These are phyloP conservation scores for Embiotoca jacksoni DNA, from an alignment of 2,113 vertebrate genomes.

Conservation along the genomic window DNA sequence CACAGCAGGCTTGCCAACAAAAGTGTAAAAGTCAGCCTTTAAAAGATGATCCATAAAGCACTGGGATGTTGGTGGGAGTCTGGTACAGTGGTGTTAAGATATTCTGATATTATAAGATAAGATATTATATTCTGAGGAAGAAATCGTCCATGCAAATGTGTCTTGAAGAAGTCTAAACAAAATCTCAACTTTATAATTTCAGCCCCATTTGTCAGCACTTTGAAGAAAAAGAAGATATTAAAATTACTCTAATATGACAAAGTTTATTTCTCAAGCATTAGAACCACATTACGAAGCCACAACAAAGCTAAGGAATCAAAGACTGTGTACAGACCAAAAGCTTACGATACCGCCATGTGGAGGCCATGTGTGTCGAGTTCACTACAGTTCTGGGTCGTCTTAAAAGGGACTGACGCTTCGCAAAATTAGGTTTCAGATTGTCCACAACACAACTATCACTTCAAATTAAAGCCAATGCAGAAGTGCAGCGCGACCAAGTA, in stretches of 20 bases:
- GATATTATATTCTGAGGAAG: neutral
- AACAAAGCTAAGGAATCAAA: conserved; percentile 35
- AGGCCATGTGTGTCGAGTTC: conserved; percentile 3
- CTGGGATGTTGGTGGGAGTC: conserved; percentile 17
- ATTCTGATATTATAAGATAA: neutral
- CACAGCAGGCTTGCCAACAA: conserved; percentile 32
- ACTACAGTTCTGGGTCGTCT: neutral
- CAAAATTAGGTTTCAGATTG: neutral
- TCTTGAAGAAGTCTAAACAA: neutral
- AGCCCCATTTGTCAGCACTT: neutral
- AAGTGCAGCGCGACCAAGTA: no score
- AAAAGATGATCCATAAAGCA: conserved; percentile 26
- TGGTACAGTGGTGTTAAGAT: neutral
- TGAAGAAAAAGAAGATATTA: neutral
- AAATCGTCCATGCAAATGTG: neutral
- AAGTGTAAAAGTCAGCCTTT: conserved; percentile 34
- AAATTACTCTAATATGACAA: conserved; percentile 3
- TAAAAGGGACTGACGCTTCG: neutral
- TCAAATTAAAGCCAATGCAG: no score
- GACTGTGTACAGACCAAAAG: neutral
- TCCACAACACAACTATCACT: no score
- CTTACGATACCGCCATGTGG: conserved; percentile 23
- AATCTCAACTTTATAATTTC: conserved; percentile 1
- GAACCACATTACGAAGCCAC: conserved; percentile 23
- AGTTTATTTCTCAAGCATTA: neutral